These are phyloP conservation scores for Lydus trimaculatus DNA, from an alignment of 2,888 invertebrate species.

Conservation along the genomic window DNA sequence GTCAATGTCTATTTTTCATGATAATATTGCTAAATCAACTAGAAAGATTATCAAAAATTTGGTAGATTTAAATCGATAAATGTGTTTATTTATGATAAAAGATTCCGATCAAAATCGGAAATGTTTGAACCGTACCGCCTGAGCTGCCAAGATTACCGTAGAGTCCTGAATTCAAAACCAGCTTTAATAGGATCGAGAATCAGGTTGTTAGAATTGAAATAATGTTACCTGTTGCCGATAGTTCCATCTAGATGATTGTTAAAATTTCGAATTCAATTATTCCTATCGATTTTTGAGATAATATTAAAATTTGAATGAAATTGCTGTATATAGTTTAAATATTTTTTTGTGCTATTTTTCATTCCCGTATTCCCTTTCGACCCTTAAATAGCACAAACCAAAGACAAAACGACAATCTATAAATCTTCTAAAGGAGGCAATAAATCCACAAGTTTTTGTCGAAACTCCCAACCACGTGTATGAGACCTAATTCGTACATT, in stretches of 20 bases:
- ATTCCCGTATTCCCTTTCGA: slow-evolving; percentile 15
- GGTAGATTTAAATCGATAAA: background rate
- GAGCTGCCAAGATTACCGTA: background rate
- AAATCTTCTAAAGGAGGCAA: slow-evolving; percentile 27
- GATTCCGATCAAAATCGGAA: background rate
- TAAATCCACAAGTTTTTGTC: slow-evolving; percentile 27
- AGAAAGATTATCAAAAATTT: background rate
- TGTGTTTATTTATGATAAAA: background rate
- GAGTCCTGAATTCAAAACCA: background rate
- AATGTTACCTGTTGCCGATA: slow-evolving; percentile 1
- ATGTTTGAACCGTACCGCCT: background rate
- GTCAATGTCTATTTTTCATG: background rate
- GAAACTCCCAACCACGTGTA: slow-evolving; percentile 10
- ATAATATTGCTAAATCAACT: background rate
- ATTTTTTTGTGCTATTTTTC: background rate
- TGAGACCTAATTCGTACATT: slow-evolving; percentile 14
- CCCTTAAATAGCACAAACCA: slow-evolving; percentile 24
- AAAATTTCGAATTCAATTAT: background rate
- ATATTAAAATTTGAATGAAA: background rate
- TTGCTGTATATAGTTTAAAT: too few relatives aligned
- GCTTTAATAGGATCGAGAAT: background rate
- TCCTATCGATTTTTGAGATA: too few relatives aligned
- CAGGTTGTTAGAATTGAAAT: background rate
- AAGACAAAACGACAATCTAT: slow-evolving; percentile 31
- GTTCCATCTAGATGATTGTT: background rate